A percentile compares a stretch with the other conserved stretches of the same genome.
Conservation (phyloP, 2,797 vertebrate genomes). For the Tolypeutes matacus region DNA sequence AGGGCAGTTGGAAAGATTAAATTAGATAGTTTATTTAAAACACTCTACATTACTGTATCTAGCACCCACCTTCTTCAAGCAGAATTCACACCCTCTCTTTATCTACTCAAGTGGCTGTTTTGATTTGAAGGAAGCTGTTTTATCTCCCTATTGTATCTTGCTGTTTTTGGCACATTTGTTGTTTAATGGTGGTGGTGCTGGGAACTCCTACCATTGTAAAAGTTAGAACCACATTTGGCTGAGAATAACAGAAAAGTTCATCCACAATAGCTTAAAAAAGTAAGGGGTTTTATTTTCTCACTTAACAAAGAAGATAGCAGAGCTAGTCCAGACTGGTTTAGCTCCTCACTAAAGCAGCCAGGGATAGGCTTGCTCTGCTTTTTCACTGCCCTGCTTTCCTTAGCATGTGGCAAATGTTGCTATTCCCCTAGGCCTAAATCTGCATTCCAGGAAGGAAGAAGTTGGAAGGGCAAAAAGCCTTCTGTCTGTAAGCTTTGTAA, state of each 20-base stretch:
- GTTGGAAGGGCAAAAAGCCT: not conserved
- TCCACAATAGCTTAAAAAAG: not conserved
- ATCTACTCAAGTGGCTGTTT: conserved; percentile 74
- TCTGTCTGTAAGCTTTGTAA: not conserved
- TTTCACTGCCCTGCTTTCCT: not conserved
- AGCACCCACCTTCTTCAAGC: conserved; percentile 52
- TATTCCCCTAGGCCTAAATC: not conserved
- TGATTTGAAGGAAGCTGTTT: conserved; percentile 64
- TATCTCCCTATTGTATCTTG: conserved; percentile 81
- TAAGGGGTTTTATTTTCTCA: not conserved
- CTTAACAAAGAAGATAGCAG: not conserved
- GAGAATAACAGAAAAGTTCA: not conserved
- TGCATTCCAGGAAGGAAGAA: not conserved
- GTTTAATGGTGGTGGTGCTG: conserved; percentile 69
- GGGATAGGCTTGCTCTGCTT: not conserved
- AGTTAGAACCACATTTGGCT: not conserved
- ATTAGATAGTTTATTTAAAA: not conserved
- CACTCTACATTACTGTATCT: not conserved
- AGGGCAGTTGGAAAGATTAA: conserved; percentile 34
- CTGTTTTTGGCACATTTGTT: conserved; percentile 75
- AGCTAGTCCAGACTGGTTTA: not conserved
- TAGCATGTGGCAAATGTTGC: not conserved
- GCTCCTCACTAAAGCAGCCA: not conserved
- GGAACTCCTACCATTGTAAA: conserved; percentile 38
- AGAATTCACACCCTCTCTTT: conserved; percentile 40